These are phyloP conservation scores for Chromoteleia sp. DNA, from an alignment of 2,888 invertebrate species.

Conservation along the genomic window DNA sequence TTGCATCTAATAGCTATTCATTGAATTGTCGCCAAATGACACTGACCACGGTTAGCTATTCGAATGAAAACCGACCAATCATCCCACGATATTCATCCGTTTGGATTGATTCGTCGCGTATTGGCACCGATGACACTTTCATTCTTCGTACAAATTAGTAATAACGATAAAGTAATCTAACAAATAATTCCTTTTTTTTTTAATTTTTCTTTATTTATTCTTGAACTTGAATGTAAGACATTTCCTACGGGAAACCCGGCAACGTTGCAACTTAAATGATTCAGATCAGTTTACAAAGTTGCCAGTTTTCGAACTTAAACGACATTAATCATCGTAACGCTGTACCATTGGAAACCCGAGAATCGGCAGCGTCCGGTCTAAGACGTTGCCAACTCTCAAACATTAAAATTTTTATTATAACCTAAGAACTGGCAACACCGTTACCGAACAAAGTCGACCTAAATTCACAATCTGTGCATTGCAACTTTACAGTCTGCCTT, in stretches of 20 bases:
- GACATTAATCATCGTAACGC: constrained; percentile 22
- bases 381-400: constrained; percentile 20
- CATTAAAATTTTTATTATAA: constrained; percentile 34
- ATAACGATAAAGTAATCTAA: constrained; percentile 49
- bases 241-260: constrained; percentile 26
- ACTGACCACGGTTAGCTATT: background rate
- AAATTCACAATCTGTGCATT: background rate
- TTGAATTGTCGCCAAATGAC: no score
- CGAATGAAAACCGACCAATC: constrained; percentile 23
- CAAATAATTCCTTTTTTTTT: constrained; percentile 22
- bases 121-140: constrained; percentile 57
- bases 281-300: constrained; percentile 8
- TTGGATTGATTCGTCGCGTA: constrained; percentile 37
- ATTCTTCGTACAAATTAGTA: constrained; percentile 42
- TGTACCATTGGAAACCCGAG: constrained; percentile 17
- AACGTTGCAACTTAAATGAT: constrained; percentile 16
- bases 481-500: background rate
- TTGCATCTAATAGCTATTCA: no score
- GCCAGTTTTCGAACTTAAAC: constrained; percentile 28
- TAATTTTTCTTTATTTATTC: constrained; percentile 37
- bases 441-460: background rate
- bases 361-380: background rate
- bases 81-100: constrained; percentile 4
- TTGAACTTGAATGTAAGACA: constrained; percentile 51
- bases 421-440: constrained; percentile 29